Conservation (phyloP, 2,888 invertebrate genomes). For the Mactromeris polynyma region DNA sequence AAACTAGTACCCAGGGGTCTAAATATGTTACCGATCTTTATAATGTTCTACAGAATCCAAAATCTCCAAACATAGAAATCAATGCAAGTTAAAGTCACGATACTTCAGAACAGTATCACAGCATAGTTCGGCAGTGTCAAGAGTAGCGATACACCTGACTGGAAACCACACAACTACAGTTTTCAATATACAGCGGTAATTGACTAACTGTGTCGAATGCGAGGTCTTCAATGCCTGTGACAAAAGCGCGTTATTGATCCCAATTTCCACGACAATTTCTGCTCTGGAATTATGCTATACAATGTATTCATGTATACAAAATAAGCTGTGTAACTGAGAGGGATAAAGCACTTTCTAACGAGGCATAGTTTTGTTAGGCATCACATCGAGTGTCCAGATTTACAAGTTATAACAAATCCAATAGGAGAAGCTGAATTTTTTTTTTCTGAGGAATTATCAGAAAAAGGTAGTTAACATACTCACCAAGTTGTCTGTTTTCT, state of each 20-base stretch:
- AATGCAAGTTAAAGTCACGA: conserved; percentile 14
- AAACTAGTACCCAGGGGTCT: neutral
- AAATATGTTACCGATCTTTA: neutral
- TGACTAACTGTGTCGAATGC: conserved; percentile 40
- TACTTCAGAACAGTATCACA: neutral
- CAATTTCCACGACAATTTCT: conserved; percentile 30
- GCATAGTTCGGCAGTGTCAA: neutral
- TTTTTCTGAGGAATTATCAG: no score
- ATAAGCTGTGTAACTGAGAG: neutral
- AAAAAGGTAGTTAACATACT: no score
- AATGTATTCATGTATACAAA: conserved; percentile 29
- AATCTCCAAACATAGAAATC: conserved; percentile 9
- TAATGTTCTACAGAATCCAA: neutral
- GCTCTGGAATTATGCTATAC: conserved; percentile 24
- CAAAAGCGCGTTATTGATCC: conserved; percentile 36
- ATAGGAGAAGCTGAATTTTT: neutral
- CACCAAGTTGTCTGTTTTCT: no score
- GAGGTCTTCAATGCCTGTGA: conserved; percentile 33
- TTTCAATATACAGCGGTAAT: conserved; percentile 41
- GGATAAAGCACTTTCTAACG: neutral
- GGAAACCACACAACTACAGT: neutral
- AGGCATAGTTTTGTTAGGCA: neutral
- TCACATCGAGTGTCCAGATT: neutral
- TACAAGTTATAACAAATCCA: neutral
- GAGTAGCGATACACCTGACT: neutral